Percentiles rank a stretch among this genome's conserved stretches.
Evolutionary conservation across 2,797 vertebrate species (phyloP).

Genomic region (Coranthus polyacanthus): DNA sequence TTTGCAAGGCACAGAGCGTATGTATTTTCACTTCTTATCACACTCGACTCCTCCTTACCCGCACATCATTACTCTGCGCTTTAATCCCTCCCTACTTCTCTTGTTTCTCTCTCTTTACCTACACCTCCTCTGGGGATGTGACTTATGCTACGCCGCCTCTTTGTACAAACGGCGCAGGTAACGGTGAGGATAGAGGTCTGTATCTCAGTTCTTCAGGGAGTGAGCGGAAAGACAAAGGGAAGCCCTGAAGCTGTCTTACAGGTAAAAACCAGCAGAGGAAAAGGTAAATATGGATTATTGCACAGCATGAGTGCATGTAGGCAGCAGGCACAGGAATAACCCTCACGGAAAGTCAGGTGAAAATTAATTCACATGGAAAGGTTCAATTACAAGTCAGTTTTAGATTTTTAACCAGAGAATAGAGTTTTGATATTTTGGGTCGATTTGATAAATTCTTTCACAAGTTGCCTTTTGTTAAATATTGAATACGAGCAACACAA

Average conservation of each 20-base stretch:
- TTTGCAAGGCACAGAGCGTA: neutral
- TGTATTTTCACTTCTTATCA: slow-evolving; percentile 51
- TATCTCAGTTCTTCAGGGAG: slow-evolving; percentile 59
- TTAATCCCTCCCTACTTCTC: slow-evolving; percentile 63
- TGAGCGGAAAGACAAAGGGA: slow-evolving; percentile 52
- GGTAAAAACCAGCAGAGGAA: slow-evolving; percentile 40
- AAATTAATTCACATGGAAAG: slow-evolving; percentile 22
- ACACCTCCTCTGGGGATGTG: slow-evolving; percentile 57
- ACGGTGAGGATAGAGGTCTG: slow-evolving; percentile 48
- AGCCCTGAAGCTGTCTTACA: slow-evolving; percentile 61
- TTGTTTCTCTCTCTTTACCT: slow-evolving; percentile 32
- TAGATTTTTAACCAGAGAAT: neutral
- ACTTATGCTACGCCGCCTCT: slow-evolving; percentile 49
- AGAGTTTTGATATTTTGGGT: neutral
- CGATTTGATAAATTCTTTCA: slow-evolving; percentile 1
- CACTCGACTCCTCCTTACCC: slow-evolving; percentile 38
- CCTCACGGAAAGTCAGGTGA: slow-evolving; percentile 23
- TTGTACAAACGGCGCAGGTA: slow-evolving; percentile 51
- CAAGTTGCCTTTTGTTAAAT: neutral
- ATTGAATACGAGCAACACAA: neutral
- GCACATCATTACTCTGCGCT: slow-evolving; percentile 64
- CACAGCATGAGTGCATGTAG: slow-evolving; percentile 3
- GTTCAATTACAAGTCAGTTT: slow-evolving; percentile 18
- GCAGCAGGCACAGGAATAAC: slow-evolving; percentile 49
- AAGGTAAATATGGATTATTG: slow-evolving; percentile 72